Evolutionary conservation across 2,797 vertebrate genomes (phyloP).

Genomic region (Aphelocoma californica): DNA sequence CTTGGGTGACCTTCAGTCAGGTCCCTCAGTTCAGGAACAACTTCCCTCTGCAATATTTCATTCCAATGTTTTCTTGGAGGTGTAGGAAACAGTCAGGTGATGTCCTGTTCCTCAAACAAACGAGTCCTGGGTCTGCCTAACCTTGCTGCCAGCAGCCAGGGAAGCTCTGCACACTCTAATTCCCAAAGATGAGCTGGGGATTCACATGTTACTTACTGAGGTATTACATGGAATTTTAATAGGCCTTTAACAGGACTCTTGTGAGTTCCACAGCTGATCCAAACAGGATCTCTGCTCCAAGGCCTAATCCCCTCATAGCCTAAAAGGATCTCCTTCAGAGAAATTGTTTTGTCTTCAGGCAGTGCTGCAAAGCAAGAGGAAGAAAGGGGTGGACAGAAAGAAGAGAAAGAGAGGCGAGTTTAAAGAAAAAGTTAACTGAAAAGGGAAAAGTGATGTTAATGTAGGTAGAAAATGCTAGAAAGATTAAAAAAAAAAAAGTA

Average conservation of each 20-base stretch:
- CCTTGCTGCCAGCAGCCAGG: constrained; percentile 5
- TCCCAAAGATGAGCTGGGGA: constrained; percentile 42
- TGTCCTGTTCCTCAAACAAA: constrained; percentile 32
- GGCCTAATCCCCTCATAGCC: constrained; percentile 43
- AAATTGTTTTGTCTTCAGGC: constrained; percentile 5
- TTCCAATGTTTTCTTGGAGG: not conserved
- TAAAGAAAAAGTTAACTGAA: not conserved
- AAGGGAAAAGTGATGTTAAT: constrained; percentile 3
- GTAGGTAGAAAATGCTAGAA: not conserved
- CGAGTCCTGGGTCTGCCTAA: not conserved
- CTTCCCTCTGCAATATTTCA: not conserved
- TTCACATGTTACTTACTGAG: constrained; percentile 35
- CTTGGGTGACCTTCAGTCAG: not conserved
- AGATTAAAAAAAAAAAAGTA: not conserved
- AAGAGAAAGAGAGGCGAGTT: not conserved
- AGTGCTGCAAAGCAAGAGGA: not conserved
- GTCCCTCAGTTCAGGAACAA: not conserved
- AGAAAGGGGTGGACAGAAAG: not conserved
- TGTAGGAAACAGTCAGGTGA: not conserved
- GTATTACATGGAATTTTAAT: constrained; percentile 59
- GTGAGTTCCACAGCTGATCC: constrained; percentile 54
- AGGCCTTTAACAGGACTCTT: constrained; percentile 52
- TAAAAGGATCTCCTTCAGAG: constrained; percentile 57
- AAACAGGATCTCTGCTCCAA: constrained; percentile 36
- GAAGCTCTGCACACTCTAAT: not conserved